A percentile compares a stretch with the other conserved stretches of the same genome.
Conservation (phyloP, 2,888 invertebrate genomes). For the Lepas anatifera region DNA sequence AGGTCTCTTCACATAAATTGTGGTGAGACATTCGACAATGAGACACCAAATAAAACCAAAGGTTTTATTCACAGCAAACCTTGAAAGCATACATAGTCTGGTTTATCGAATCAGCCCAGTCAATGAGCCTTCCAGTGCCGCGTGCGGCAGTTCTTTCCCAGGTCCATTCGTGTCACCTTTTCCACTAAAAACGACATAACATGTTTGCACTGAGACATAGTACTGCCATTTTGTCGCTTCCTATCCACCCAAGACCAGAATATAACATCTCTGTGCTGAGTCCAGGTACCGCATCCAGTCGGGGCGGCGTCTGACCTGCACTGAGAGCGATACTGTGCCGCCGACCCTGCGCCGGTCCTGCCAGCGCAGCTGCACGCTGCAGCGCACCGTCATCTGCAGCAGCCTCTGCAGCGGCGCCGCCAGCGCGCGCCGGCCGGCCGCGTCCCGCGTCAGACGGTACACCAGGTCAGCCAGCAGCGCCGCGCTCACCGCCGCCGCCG, state of each 20-base stretch:
- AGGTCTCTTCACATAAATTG: background rate
- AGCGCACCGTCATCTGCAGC: constrained; percentile 14
- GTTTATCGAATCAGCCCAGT: too few relatives aligned
- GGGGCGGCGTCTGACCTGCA: constrained; percentile 40
- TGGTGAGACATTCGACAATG: background rate
- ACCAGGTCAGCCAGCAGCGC: background rate
- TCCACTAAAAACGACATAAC: too few relatives aligned
- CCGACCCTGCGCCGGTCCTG: constrained; percentile 78
- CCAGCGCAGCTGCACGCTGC: constrained; percentile 62
- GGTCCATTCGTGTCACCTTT: background rate
- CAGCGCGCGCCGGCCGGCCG: background rate
- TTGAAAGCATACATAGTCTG: too few relatives aligned
- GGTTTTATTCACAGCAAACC: background rate
- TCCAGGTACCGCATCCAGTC: background rate
- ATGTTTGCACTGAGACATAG: too few relatives aligned
- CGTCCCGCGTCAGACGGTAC: background rate
- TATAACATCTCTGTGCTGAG: background rate
- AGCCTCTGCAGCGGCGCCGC: background rate
- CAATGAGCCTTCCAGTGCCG: too few relatives aligned
- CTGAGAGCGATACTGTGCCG: constrained; percentile 79
- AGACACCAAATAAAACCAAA: background rate
- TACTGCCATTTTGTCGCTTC: background rate
- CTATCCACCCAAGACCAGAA: background rate
- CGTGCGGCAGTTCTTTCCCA: too few relatives aligned
- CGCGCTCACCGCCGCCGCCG: background rate